phyloP scores from a whole-genome alignment of 2,797 vertebrate species.

The Muscicapa comitata region DNA sequence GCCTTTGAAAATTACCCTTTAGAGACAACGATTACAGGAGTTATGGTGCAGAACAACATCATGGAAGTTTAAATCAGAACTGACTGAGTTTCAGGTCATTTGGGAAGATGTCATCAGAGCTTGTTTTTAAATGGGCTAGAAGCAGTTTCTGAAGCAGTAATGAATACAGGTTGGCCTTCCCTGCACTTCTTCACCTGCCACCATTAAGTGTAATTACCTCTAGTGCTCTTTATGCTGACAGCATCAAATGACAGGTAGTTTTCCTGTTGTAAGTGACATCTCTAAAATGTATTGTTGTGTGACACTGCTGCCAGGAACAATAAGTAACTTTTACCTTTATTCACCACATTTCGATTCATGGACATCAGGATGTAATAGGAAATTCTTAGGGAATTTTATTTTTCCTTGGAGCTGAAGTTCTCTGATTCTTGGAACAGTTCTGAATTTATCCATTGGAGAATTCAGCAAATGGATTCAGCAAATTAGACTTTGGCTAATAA shows the following conservation, averaged over 20 bases:
- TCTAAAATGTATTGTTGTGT: not conserved
- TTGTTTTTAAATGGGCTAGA: not conserved
- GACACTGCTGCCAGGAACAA: not conserved
- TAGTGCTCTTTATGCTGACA: not conserved
- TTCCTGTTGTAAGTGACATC: not conserved
- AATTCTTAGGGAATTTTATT: not conserved
- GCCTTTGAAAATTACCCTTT: constrained; percentile 1
- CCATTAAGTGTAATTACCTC: not conserved
- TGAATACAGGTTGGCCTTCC: not conserved
- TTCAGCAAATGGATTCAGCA: not conserved
- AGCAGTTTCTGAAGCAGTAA: not conserved
- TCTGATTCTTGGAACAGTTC: not conserved
- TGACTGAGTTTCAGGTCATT: not conserved
- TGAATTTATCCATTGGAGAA: not conserved
- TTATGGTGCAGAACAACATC: not conserved
- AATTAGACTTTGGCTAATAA: not conserved
- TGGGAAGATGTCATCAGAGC: not conserved
- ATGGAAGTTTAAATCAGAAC: not conserved
- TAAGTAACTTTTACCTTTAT: not conserved
- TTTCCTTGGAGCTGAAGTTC: not conserved
- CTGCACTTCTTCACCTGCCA: not conserved
- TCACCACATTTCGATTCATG: not conserved
- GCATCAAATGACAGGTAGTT: not conserved
- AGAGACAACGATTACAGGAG: not conserved
- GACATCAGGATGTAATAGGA: not conserved